Evolutionary conservation across 2,888 invertebrate genomes (phyloP).

Genomic region (Kuschelorhynchus macadamiae): DNA sequence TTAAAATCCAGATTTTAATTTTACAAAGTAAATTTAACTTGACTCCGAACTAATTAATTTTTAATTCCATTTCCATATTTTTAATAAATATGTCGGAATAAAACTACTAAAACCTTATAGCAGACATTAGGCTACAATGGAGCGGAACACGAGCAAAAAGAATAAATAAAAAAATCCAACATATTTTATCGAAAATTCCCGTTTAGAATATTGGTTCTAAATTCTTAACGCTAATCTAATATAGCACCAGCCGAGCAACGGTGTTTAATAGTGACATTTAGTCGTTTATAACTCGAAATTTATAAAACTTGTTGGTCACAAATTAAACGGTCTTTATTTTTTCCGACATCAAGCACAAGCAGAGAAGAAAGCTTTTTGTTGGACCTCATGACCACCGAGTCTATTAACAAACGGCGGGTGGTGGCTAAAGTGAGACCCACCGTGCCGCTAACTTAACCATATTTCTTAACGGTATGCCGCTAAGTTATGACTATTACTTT

Average conservation of each 20-base stretch:
- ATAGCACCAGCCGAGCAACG: slow-evolving; percentile 19
- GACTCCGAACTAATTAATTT: too few species aligned
- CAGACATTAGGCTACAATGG: too few species aligned
- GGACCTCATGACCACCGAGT: slow-evolving; percentile 55
- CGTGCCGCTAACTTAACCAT: slow-evolving; percentile 47
- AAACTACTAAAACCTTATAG: too few species aligned
- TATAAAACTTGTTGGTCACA: slow-evolving; percentile 53
- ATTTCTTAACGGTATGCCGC: slow-evolving; percentile 43
- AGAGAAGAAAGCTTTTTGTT: slow-evolving; percentile 44
- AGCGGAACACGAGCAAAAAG: too few species aligned
- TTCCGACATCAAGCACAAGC: slow-evolving; percentile 44
- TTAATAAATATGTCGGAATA: too few species aligned
- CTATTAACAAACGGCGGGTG: slow-evolving; percentile 62
- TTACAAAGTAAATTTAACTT: too few species aligned
- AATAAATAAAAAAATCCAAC: too few species aligned
- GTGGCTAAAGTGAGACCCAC: slow-evolving; percentile 57
- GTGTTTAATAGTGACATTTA: slow-evolving; percentile 52
- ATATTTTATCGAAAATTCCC: too few species aligned
- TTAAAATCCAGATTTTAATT: too few species aligned
- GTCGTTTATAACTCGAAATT: slow-evolving; percentile 52
- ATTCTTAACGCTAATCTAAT: slow-evolving; percentile 11
- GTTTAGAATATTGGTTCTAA: too few species aligned
- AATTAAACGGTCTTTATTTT: slow-evolving; percentile 52
- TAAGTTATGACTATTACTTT: slow-evolving; percentile 39
- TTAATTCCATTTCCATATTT: too few species aligned